Base-by-base conservation (phyloP, 2,113 vertebrate genomes). In the Dromiciops gliroides region DNA sequence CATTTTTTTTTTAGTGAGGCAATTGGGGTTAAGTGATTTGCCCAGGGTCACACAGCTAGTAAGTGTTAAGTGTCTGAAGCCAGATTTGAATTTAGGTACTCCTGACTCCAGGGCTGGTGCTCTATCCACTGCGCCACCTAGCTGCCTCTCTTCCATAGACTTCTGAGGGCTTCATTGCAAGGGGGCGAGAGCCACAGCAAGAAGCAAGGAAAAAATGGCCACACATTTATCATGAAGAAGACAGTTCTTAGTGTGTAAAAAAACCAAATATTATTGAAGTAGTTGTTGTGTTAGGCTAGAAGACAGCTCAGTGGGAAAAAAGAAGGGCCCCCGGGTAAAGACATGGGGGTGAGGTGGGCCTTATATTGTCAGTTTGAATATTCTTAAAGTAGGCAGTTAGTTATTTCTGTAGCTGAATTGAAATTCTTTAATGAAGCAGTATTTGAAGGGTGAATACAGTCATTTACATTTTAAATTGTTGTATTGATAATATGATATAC, bases 361-460 rank as follows among this genome's bases (percentile, higher is more conserved):
- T 23, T 44, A 50, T 51, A 14, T 1, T 0, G 7, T 48, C 51
- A 1, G 1, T 0, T 0, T 26, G 75, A 6, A 1, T 5, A 0
- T 0, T 48, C 47, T 4, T 28, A 53, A 49, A 1, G 0, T 2
- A n/a, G 37, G 37, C 22, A 44, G 5, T 23, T 2, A 47, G 3
- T 23, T 8, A 26, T 47, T 48, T 24, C 28, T 9, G 37, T 3
- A 1, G 7, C 2, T 0, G 0, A 48, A 8, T 2, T 4, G 3
- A 8, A 23, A n/a, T 6, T 0, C 89, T 53, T 11, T n/a, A 11
- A 48, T 28, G 28, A 16, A 56, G 12, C 51, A 22, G 16, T 83
- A 83, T 83, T 2, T 23, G 37, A 83, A 19, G 23, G 19, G 19
- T 83, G 67, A 83, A 44, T 83, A 44, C 6, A 83, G 37, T 11